Evolutionary conservation across 2,888 invertebrate species (phyloP), one percentile per base, ranked within the genome.

Genomic region (Eupithecia inturbata): DNA sequence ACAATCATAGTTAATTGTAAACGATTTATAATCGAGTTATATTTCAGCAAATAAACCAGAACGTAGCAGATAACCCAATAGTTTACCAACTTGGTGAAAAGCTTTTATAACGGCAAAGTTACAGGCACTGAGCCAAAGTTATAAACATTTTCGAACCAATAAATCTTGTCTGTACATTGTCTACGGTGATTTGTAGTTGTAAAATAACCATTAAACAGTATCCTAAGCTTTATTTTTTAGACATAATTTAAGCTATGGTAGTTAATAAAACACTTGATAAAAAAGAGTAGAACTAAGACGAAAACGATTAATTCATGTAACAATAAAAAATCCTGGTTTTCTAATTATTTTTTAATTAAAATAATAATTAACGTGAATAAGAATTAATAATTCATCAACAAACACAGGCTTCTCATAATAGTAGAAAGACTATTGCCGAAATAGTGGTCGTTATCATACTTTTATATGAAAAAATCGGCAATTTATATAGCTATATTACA

Each of bases 141-240:
- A 53, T 71, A 75, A 73, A 53, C 67, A 70, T 72, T 77, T 77
- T 69, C 45, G 22, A 45, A 5, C 28, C 62, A n/a, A 75, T 77
- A 78, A 77, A 78, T 77, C 72, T 71, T 60, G 26, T 60, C 67
- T 77, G 60, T 71, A 60, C 71, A 73, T 64, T 69, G 73, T 75
- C 71, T 41, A 19, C 70, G 63, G 69, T 77, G 75, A 77, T 78
- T 77, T 75, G 74, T 75, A 39, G 64, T 64, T 36, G 22, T 10
- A 33, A 64, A 64, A 64, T 36, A 53, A 53, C 49, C 49, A 10
- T 53, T 22, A 9, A n/a, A 10, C 49, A 3, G 10, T 53, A 53
- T 22, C 22, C 49, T 19, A 1, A 57, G 14, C 57, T 57, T 26
- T 57, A 26, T 22, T 57, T 53, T 57, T 26, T 57, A 1, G 14